Base-by-base conservation (phyloP, 2,888 invertebrate species). In the Amitus sp. region DNA sequence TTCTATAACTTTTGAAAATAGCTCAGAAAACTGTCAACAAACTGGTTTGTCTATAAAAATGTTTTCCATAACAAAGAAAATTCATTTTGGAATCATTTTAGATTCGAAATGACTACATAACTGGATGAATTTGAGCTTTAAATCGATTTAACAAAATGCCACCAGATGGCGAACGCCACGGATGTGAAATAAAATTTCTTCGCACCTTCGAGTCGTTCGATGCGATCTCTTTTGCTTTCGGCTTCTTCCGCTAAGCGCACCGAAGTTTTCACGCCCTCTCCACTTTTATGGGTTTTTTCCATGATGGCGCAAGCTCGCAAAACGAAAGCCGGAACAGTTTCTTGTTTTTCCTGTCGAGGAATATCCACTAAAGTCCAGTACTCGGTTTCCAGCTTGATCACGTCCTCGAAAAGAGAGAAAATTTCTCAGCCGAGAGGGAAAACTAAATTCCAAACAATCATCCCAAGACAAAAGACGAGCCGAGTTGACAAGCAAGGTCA, bases 351-450 rank as follows among this genome's bases (percentile, higher is more conserved):
- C 80, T 96, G 96, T 64, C 92, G 90, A 30, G 96, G 96, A 59
- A 96, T 93, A 82, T 96, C 96, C 58, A 96, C 92, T 73, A 96
- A 83, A 5, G 94, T 93, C 96, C 96, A 96, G 84, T 96, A 95
- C 79, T 95, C 93, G 5, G 94, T 93, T 84, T 95, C 95, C 75
- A 95, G 85, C 68, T 93, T 90, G 67, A 94, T 94, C 39, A 95
- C 95, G 73, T 95, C 94, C 94, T 94, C 83, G 42, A 82, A 80
- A 23, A 23, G 7, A 23, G 23, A 23, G 7, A 7, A 7, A 5
- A 23, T 23, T 23, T 23, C 7, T 23, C 7, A 23, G 23, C 7
- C 13, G 12, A 46, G 13, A 23, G 13, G 12, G 10, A 34, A 34
- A 34, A 4, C n/a, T 13, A 3, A 34, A 34, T 23, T n/a, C n/a